Conservation (phyloP, 2,113 vertebrate genomes). For the Nothocercus julius region DNA sequence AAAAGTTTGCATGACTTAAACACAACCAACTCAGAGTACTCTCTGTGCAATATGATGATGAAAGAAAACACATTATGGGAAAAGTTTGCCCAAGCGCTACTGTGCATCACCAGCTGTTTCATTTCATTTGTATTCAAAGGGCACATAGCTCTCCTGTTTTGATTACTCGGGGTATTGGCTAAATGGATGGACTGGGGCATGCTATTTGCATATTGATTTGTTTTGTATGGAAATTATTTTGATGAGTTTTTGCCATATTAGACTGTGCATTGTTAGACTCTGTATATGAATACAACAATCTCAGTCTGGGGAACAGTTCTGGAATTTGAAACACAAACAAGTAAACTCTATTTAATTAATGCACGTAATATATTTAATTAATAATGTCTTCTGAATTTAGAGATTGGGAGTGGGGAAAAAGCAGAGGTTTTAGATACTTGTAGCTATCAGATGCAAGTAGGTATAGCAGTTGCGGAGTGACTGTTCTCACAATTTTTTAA, state of each 20-base stretch:
- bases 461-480: rapidly evolving
- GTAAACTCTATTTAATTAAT: not conserved
- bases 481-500: not conserved
- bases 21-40: not conserved
- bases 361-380: not conserved
- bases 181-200: slow-evolving; percentile 43
- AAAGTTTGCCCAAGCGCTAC: not conserved
- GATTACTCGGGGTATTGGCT: slow-evolving; percentile 36
- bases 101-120: slow-evolving; percentile 29
- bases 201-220: slow-evolving; percentile 62
- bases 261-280: not conserved
- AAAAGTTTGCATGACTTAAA: not conserved
- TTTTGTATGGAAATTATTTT: slow-evolving; percentile 60
- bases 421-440: not conserved
- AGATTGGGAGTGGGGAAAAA: not conserved
- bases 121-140: slow-evolving; percentile 50
- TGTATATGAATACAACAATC: not conserved
- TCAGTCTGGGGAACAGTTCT: not conserved
- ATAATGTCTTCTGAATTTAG: not conserved
- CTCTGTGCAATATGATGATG: not conserved
- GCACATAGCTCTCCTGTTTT: not conserved
- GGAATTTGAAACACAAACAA: not conserved
- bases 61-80: not conserved
- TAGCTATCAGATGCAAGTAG: not conserved
- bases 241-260: slow-evolving; percentile 53